phyloP scores from a whole-genome alignment of 2,888 invertebrate species.

The Eudemis profundana region DNA sequence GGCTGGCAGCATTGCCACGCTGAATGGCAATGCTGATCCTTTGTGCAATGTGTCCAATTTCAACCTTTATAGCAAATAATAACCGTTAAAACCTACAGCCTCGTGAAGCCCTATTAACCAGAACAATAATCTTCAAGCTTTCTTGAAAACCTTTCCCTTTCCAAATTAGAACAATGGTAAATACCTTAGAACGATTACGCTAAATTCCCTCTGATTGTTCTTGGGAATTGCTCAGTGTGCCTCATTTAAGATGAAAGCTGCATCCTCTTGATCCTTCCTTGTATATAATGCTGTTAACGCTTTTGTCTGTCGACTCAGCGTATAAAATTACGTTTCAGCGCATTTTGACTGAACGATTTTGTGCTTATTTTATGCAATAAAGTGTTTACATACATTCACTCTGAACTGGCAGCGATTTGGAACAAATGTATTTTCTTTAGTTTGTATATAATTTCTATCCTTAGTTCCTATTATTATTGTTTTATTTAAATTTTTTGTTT shows the following conservation, averaged over 20 bases:
- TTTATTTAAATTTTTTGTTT: too few relatives aligned
- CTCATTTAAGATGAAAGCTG: slow-evolving; percentile 7
- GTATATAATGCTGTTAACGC: not conserved
- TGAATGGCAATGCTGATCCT: too few relatives aligned
- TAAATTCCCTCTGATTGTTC: not conserved
- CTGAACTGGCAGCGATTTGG: too few relatives aligned
- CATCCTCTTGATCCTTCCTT: not conserved
- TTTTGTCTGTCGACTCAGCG: not conserved
- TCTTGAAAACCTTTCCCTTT: not conserved
- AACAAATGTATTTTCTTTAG: too few relatives aligned
- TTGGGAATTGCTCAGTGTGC: not conserved
- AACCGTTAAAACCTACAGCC: not conserved
- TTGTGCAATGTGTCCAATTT: too few relatives aligned
- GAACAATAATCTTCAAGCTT: slow-evolving; percentile 1
- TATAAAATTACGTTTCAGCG: not conserved
- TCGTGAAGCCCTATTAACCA: not conserved
- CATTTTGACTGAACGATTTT: too few relatives aligned
- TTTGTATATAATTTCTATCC: too few relatives aligned
- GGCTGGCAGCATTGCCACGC: too few relatives aligned
- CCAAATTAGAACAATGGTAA: slow-evolving; percentile 17
- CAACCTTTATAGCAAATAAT: not conserved
- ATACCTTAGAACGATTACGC: slow-evolving; percentile 16
- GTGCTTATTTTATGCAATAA: too few relatives aligned
- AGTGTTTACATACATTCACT: too few relatives aligned
- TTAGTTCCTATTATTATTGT: too few relatives aligned